Evolutionary conservation across 2,113 vertebrate genomes (phyloP).

Genomic region (Prinia subflava): DNA sequence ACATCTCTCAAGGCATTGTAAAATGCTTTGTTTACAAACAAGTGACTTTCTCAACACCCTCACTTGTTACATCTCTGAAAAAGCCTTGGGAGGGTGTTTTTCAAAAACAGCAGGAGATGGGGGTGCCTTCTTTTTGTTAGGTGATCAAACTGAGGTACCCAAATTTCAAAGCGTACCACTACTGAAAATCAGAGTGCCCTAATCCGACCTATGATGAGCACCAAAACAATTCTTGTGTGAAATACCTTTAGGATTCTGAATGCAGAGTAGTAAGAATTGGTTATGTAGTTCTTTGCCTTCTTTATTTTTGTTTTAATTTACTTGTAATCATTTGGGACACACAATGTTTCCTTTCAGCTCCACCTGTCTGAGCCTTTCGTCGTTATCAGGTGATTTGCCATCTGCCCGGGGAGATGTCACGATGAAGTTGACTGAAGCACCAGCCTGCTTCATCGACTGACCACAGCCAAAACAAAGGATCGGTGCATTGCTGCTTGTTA

Average conservation of each 20-base stretch:
- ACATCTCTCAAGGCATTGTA: constrained; percentile 41
- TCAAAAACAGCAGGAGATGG: not conserved
- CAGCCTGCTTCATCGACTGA: not conserved
- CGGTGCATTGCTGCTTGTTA: not conserved
- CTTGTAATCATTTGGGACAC: not conserved
- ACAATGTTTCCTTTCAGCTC: not conserved
- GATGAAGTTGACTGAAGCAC: not conserved
- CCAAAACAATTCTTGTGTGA: not conserved
- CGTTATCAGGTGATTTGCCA: not conserved
- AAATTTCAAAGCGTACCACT: not conserved
- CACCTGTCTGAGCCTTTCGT: not conserved
- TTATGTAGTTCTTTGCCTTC: not conserved
- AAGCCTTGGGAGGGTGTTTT: not conserved
- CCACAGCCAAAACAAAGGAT: not conserved
- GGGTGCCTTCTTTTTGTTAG: not conserved
- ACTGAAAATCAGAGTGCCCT: not conserved
- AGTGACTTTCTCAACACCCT: constrained; percentile 38
- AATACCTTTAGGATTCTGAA: not conserved
- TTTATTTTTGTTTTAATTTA: not conserved
- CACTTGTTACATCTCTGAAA: constrained; percentile 3
- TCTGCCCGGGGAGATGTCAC: not conserved
- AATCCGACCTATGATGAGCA: accelerated
- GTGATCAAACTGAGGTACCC: not conserved
- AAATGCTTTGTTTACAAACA: constrained; percentile 68
- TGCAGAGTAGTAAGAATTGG: not conserved